Evolutionary conservation across 2,888 invertebrate genomes (phyloP).

Genomic region (Mythimna pallens): DNA sequence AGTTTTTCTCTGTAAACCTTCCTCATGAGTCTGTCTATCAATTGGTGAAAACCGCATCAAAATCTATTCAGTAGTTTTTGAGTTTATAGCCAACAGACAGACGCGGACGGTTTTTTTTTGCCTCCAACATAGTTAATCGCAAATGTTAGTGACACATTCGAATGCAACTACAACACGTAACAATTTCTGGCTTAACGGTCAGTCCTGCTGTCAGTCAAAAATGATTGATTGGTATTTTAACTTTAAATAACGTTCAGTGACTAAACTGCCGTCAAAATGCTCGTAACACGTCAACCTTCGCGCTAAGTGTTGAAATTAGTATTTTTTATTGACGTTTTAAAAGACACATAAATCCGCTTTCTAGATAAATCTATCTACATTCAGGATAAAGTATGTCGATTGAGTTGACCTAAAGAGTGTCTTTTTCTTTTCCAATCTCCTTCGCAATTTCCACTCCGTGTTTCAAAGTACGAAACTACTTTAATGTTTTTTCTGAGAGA

Average conservation of each 20-base stretch:
- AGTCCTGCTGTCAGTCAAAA: slow-evolving; percentile 37
- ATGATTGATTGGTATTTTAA: slow-evolving; percentile 53
- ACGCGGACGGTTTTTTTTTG: not conserved
- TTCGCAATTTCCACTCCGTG: not conserved
- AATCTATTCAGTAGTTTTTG: too few relatives aligned
- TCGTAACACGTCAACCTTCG: slow-evolving; percentile 24
- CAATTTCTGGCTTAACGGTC: slow-evolving; percentile 39
- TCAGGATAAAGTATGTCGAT: slow-evolving; percentile 2
- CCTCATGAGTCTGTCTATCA: too few relatives aligned
- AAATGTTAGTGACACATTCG: slow-evolving; percentile 25
- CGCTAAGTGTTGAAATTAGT: slow-evolving; percentile 28
- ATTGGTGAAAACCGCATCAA: too few relatives aligned
- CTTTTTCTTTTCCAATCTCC: not conserved
- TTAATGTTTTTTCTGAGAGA: not conserved
- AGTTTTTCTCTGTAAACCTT: too few relatives aligned
- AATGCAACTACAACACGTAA: slow-evolving; percentile 26
- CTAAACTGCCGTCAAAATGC: slow-evolving; percentile 41
- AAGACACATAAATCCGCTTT: not conserved
- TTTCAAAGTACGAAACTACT: slow-evolving; percentile 8
- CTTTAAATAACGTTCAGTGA: slow-evolving; percentile 42
- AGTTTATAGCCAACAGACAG: too few relatives aligned
- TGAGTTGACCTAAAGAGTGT: not conserved
- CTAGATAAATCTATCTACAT: not conserved
- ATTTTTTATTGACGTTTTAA: slow-evolving; percentile 18
- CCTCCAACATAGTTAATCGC: slow-evolving; percentile 14